Evolutionary conservation across 2,888 invertebrate genomes (phyloP), one percentile per base, ranked within the genome.

Genomic region (Palloptera scutellata): DNA sequence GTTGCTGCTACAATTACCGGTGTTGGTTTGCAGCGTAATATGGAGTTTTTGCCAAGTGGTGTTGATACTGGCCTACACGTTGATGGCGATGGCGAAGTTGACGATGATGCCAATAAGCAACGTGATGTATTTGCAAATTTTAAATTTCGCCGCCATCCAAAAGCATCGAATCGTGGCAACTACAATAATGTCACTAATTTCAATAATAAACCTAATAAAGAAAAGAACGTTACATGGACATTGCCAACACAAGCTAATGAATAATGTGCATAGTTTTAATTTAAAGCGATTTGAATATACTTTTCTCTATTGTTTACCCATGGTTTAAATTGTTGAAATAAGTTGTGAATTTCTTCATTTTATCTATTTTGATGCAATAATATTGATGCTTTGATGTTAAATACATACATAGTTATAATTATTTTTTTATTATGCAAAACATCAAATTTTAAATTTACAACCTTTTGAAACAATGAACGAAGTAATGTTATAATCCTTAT

Each of bases 71-170:
- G 42, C 12, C 4, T 58, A 20, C 61, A 60, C 1, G 60, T 51
- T 55, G 19, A 19, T 0, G 53, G 42, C 10, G 63, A 60, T 17
- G 59, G 45, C n/a, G 68, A 65, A 13, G 12, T n/a, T 9, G 57
- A 15, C 9, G 19, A 43, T 51, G 61, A 51, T 64, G 57, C 61
- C 41, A 55, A 78, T 65, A 63, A 74, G 6, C 79, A 77, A 64
- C 79, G 80, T 1, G 79, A 83, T 73, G 78, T 78, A 4, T 83
- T 81, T 73, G 81, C 79, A 8, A 83, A 83, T 71, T 84, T 84
- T 58, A 79, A 80, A 70, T 82, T 79, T 72, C 77, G 83, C 3
- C 82, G 84, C 10, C 66, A 74, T 63, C 13, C 69, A 11, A 82
- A 81, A 53, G 17, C 72, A 59, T 61, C 71, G 40, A 80, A 79